Percentiles rank a stretch among this genome's conserved stretches.
These are phyloP conservation scores for Synanthedon tipuliformis DNA, from an alignment of 2,888 invertebrate species.

Conservation along the genomic window DNA sequence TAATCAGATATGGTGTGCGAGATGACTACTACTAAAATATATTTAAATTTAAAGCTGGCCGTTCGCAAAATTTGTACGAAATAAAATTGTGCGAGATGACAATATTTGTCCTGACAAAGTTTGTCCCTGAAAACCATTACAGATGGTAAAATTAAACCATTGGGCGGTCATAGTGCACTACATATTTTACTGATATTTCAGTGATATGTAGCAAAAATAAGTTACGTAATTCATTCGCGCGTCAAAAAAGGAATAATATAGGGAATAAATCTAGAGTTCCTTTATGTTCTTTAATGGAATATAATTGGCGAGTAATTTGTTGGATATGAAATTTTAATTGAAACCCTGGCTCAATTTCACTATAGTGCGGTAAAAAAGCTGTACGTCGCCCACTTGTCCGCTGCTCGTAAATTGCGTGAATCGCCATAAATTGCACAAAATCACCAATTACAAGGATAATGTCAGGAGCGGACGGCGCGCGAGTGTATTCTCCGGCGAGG, in stretches of 20 bases:
- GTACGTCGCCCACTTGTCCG: constrained; percentile 57
- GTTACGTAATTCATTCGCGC: too few relatives aligned
- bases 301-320: constrained; percentile 61
- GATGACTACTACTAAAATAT: too few relatives aligned
- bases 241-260: not conserved
- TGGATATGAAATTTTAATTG: constrained; percentile 60
- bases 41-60: too few relatives aligned
- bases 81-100: too few relatives aligned
- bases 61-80: too few relatives aligned
- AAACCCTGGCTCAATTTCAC: constrained; percentile 48
- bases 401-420: constrained; percentile 63
- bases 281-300: constrained; percentile 44
- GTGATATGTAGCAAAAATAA: too few relatives aligned
- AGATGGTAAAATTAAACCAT: too few relatives aligned
- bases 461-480: constrained; percentile 32
- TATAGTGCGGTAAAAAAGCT: constrained; percentile 28
- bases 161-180: too few relatives aligned
- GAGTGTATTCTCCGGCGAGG: constrained; percentile 9
- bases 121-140: too few relatives aligned
- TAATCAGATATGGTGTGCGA: too few relatives aligned
- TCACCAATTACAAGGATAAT: constrained; percentile 62
- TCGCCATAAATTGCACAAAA: constrained; percentile 66
- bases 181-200: too few relatives aligned
- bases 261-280: constrained; percentile 8
- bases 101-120: too few relatives aligned